Base-by-base conservation (phyloP, 2,888 invertebrate genomes). In the Andrena bicolor region DNA sequence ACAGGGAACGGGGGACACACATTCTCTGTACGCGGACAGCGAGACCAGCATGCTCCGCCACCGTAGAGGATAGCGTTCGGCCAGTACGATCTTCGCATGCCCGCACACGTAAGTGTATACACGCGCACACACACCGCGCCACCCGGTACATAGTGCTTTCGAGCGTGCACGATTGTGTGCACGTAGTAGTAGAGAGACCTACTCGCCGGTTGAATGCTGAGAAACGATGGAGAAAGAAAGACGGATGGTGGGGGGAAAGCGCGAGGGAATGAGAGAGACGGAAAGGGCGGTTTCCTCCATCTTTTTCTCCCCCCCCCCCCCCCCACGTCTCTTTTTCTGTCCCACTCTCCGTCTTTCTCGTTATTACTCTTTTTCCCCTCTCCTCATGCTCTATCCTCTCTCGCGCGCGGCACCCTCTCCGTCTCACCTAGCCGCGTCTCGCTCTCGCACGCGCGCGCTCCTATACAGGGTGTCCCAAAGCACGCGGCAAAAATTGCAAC, bases 251-350 rank as follows among this genome's bases (percentile, higher is more conserved):
- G 23, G 35, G 13, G 8, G 1, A n/a, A 35, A 28, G 6, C 0
- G 51, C 20, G 16, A 41, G 51, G 32, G 76, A 56, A 63, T 16
- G 63, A 82, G 30, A 28, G 65, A 74, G 73, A 76, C 63, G 64
- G 69, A 74, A 77, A 82, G 83, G 73, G 74, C 82, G 78, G 84
- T 86, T 86, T 86, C 86, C 86, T 86, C 85, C 83, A 80, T 86
- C 86, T 86, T 82, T 86, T 77, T 82, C 73, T 60, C 70, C 65
- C 75, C 78, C 72, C 61, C 60, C 51, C 70, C 65, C 75, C 78
- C 72, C 61, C 60, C 51, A 53, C 32, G 30, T 5, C 48, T 53
- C 49, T 49, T 65, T 41, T 70, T 53, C 70, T 64, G 63, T 30
- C 66, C 28, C 73, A 70, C 84, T 69, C 69, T n/a, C 56, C 60